Evolutionary conservation across 2,797 vertebrate species (phyloP), one percentile per base, ranked within the genome.

Genomic region (Cuniculus paca): DNA sequence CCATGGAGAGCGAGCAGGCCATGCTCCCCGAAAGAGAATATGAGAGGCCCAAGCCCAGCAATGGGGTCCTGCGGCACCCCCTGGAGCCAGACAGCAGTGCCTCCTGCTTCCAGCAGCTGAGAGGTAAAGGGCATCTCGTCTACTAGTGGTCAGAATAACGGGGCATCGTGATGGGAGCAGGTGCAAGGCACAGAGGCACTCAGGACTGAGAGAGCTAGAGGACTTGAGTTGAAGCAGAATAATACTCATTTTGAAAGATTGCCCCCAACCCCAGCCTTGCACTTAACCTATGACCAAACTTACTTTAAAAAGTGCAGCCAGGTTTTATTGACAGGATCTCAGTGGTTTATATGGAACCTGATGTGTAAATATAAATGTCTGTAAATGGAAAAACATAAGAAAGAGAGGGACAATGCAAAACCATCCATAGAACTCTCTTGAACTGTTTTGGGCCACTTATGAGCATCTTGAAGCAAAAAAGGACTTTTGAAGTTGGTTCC

Each of bases 91-190:
- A 97, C 96, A 99, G 99, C 98, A 98, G 98, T 96, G 98, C 98
- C 54, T 99, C 99, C 98, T 99, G 99, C 99, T 99, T 99, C 98
- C 99, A 99, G 98, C 99, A 99, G 97, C 99, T 99, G 82, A 98
- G 98, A 99, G 99, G 99, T 99, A 98, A 98, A 95, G 0, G 8
- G 0, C 0, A 19, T 42, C 28, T 13, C 1, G 0, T 36, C 20
- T 1, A 0, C 0, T 1, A 12, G 36, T 4, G 54, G 68, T 24
- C 2, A 1, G n/a, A 2, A n/a, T 24, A 6, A 50, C 5, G 39
- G 39, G 45, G 34, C 4, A 5, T 36, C 2, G 26, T 0, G 9
- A 20, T 1, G 14, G 34, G 45, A 31, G 78, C 16, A 1, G 3
- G 9, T 1, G 10, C 6, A 16, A 48, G 63, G 9, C 19, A 0